Conservation (phyloP, 2,797 vertebrate species). For the Clarias fuscus region DNA sequence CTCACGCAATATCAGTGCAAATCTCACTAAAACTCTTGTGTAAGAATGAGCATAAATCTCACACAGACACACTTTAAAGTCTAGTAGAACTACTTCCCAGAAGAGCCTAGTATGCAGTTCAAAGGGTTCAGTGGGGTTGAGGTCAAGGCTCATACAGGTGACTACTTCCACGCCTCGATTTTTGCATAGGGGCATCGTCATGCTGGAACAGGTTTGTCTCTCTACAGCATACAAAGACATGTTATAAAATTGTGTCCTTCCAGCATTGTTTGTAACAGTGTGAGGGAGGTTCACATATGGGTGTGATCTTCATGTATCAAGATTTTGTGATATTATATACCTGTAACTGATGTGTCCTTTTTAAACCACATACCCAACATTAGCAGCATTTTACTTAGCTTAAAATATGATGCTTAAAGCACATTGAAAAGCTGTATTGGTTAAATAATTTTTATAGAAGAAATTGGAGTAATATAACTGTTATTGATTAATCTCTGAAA, state of each 20-base stretch:
- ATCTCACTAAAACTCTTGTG: too few relatives aligned
- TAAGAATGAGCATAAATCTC: too few relatives aligned
- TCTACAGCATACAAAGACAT: not conserved
- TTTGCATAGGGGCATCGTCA: not conserved
- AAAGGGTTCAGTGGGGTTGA: not conserved
- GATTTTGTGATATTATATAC: not conserved
- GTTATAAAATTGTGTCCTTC: not conserved
- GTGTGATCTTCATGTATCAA: not conserved
- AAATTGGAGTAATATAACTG: too few relatives aligned
- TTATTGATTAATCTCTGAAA: not conserved
- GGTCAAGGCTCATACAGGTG: not conserved
- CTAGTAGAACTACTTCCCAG: too few relatives aligned
- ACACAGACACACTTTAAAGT: too few relatives aligned
- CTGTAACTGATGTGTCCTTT: not conserved
- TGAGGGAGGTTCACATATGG: not conserved
- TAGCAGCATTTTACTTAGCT: not conserved
- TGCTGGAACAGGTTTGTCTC: not conserved
- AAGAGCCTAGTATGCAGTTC: not conserved
- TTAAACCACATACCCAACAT: not conserved
- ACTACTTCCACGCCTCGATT: not conserved
- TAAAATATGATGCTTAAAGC: not conserved
- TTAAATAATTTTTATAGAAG: not conserved
- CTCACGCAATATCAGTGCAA: too few relatives aligned
- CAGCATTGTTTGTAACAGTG: not conserved
- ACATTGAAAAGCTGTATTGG: not conserved